Conservation (phyloP, 2,113 vertebrate species). For the Atlantisia rogersi region DNA sequence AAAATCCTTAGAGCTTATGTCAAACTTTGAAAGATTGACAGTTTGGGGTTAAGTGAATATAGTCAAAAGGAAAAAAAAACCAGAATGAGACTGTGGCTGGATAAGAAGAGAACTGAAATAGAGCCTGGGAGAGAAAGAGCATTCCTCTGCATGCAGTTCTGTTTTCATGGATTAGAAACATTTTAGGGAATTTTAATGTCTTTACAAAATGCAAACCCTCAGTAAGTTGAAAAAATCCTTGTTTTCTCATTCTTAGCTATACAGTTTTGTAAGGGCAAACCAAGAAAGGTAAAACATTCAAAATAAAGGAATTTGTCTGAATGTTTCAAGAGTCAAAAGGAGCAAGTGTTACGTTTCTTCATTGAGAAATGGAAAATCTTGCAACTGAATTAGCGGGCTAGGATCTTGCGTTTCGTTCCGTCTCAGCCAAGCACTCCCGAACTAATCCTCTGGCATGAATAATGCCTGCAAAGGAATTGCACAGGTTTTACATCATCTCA, state of each 20-base stretch:
- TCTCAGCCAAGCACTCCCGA: slow-evolving; percentile 96
- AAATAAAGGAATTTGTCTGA: slow-evolving; percentile 52
- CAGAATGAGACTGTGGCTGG: slow-evolving; percentile 36
- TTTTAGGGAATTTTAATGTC: slow-evolving; percentile 13
- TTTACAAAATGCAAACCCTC: slow-evolving; percentile 61
- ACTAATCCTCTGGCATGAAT: slow-evolving; percentile 96
- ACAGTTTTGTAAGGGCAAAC: slow-evolving; percentile 46
- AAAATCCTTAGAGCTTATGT: slow-evolving; percentile 21
- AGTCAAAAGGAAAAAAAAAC: slow-evolving; percentile 5
- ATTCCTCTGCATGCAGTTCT: slow-evolving; percentile 56
- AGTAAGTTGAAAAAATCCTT: slow-evolving; percentile 52
- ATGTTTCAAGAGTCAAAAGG: slow-evolving; percentile 41
- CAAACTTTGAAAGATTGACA: slow-evolving; percentile 49
- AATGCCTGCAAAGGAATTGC: slow-evolving; percentile 82
- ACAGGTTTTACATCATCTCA: background rate
- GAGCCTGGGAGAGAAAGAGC: slow-evolving; percentile 31
- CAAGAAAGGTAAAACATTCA: slow-evolving; percentile 27
- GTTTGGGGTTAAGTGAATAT: slow-evolving; percentile 50
- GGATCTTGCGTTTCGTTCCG: slow-evolving; percentile 94
- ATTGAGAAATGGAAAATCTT: background rate
- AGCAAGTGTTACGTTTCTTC: slow-evolving; percentile 24
- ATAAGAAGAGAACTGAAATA: slow-evolving; percentile 40
- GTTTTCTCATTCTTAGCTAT: slow-evolving; percentile 46
- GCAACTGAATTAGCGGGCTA: slow-evolving; percentile 70
- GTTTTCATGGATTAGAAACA: slow-evolving; percentile 41